Base-by-base conservation (phyloP, 2,888 invertebrate genomes). In the Clostera curtula region DNA sequence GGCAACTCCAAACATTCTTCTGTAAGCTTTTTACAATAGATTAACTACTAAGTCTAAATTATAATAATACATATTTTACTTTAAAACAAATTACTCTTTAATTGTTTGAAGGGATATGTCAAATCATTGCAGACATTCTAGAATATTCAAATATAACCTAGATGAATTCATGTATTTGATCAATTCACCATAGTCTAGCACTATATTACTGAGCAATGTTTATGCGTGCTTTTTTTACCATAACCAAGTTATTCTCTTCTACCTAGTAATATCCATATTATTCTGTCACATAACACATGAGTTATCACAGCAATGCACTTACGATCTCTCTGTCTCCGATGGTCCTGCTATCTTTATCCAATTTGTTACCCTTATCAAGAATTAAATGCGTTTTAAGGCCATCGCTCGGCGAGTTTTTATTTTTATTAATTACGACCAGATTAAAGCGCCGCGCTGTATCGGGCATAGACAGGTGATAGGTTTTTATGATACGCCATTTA, bases 311-410 rank as follows among this genome's bases (percentile, higher is more conserved):
- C 74, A 72, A 76, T 80, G 83, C 83, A 80, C 82, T 83, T 76
- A 83, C 82, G 68, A 82, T 83, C 82, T 79, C 68, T 67, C 70
- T 75, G 76, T 79, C 79, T 70, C 67, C 63, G 61, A 66, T 58
- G 49, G 57, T 56, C 58, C 58, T 71, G 67, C 76, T 82, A 83
- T 83, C 83, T 82, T 70, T 74, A 80, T 82, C 72, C 82, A 83
- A 82, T 82, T 82, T 83, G 83, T 83, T 82, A 82, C 77, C 80
- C 75, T 79, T 82, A 83, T 82, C 83, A 74, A 69, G 74, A 72
- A 80, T 83, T 83, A 80, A 83, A 83, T 82, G 82, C 77, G 72
- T 83, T 80, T 80, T 79, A 79, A 70, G 63, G 62, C 67, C 68
- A 56, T 70, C 66, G 56, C 56, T 64, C 54, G 63, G 50, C 57